phyloP scores from a whole-genome alignment of 2,797 vertebrate genomes.

The Anabacerthia variegaticeps region DNA sequence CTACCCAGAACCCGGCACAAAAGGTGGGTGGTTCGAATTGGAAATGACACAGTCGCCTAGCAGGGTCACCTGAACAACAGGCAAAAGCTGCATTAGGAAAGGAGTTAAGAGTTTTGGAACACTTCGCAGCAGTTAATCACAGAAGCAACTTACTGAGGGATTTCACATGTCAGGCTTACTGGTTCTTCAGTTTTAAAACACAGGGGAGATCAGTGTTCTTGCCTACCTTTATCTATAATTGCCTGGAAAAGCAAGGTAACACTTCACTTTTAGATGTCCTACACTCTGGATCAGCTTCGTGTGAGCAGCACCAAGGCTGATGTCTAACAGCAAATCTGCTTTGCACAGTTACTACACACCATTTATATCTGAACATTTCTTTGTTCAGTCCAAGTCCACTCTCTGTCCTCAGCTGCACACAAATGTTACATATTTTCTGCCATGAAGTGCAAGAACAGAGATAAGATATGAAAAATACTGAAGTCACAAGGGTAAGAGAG shows the following conservation, averaged over 20 bases:
- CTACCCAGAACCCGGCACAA: fast-evolving
- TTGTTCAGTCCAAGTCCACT: not conserved
- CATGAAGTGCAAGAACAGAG: not conserved
- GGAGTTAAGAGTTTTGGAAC: not conserved
- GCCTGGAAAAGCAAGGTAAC: not conserved
- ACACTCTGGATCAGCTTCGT: fast-evolving
- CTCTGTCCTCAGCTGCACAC: not conserved
- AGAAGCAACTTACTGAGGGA: not conserved
- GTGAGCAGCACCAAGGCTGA: not conserved
- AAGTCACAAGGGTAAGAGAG: not conserved
- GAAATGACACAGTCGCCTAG: fast-evolving
- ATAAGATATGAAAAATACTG: not conserved
- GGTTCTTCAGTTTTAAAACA: not conserved
- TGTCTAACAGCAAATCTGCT: not conserved
- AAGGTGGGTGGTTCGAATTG: fast-evolving
- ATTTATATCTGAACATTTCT: not conserved
- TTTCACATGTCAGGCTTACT: fast-evolving
- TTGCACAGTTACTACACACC: not conserved
- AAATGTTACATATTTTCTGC: not conserved
- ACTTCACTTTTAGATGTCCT: not conserved
- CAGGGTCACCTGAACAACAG: not conserved
- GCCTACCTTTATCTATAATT: not conserved
- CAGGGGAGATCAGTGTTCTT: not conserved
- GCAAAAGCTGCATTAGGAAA: not conserved
- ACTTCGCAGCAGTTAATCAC: not conserved